Percentiles rank a stretch among this genome's conserved stretches.
Evolutionary conservation across 1,140 invertebrate species (phyloP).

Genomic region (Papilio machaon): DNA sequence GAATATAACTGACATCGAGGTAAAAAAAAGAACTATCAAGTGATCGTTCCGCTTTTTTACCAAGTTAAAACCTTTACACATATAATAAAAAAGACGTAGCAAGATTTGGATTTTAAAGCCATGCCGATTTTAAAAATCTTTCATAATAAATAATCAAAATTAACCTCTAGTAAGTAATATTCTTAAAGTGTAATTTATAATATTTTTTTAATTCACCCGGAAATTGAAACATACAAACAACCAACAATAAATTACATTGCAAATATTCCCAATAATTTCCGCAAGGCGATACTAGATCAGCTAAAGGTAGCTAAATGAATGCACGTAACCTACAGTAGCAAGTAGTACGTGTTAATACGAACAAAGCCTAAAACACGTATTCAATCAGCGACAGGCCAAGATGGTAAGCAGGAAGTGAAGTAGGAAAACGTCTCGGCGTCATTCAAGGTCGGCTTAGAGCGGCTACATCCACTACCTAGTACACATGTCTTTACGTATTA

Average conservation of each 20-base stretch:
- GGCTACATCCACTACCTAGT: slow-evolving; percentile 57
- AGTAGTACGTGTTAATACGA: slow-evolving; percentile 33
- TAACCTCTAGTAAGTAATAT: no score
- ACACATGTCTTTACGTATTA: slow-evolving; percentile 51
- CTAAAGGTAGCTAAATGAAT: neutral
- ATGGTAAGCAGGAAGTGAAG: slow-evolving; percentile 77
- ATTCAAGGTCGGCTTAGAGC: slow-evolving; percentile 69
- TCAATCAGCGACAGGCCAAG: slow-evolving; percentile 55
- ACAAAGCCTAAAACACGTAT: slow-evolving; percentile 40
- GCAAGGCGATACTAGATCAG: neutral
- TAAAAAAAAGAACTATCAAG: neutral
- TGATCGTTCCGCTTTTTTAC: neutral
- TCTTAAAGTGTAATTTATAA: no score
- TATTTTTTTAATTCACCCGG: neutral
- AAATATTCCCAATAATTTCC: neutral
- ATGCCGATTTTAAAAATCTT: no score
- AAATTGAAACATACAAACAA: neutral
- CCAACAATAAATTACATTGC: neutral
- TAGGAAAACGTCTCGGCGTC: slow-evolving; percentile 77
- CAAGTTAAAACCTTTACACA: neutral
- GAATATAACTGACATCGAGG: neutral
- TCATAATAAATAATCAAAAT: no score
- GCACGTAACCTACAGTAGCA: neutral
- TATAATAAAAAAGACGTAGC: no score
- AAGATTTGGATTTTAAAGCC: no score